Evolutionary conservation across 2,888 invertebrate species (phyloP).

Genomic region (Sipha maydis): DNA sequence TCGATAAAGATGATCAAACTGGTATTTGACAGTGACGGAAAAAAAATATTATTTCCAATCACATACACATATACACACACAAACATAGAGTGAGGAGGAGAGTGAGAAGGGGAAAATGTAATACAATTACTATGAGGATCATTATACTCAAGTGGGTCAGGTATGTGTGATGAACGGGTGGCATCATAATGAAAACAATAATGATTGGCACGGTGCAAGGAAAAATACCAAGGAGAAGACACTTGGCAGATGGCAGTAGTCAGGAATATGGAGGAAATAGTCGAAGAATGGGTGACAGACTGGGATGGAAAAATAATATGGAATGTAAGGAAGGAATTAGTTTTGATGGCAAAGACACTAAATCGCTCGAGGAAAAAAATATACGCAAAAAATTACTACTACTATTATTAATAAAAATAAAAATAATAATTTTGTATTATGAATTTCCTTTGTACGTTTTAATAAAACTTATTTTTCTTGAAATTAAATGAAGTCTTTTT

Average conservation of each 20-base stretch:
- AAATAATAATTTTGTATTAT: conserved; percentile 2
- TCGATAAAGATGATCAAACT: background rate
- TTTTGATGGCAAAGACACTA: background rate
- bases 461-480: background rate
- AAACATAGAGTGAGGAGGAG: background rate
- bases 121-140: background rate
- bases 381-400: background rate
- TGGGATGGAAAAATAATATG: no score
- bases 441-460: background rate
- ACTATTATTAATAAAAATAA: no score
- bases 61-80: background rate
- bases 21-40: background rate
- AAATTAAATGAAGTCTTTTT: background rate
- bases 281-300: background rate
- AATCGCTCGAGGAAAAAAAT: background rate
- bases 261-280: background rate
- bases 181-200: background rate
- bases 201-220: background rate
- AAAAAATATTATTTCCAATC: background rate
- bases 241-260: background rate
- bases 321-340: background rate
- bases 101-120: background rate
- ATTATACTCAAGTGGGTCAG: background rate
- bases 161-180: background rate
- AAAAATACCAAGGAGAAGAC: background rate